A percentile compares a stretch with the other conserved stretches of the same genome.
Conservation (phyloP, 2,888 invertebrate species). For the Caenorhabditis drosophilae region DNA sequence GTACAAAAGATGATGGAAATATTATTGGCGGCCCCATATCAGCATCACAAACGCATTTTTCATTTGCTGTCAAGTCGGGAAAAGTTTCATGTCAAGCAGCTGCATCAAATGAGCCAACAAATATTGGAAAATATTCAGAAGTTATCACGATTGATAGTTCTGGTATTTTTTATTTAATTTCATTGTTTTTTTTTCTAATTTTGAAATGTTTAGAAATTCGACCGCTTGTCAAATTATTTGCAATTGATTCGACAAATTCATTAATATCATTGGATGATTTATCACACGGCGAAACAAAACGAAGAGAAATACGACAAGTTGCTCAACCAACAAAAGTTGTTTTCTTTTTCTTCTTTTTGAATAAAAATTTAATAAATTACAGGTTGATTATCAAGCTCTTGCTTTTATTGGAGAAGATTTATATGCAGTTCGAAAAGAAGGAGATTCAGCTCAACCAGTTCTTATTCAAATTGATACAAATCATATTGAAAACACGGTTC, state of each 20-base stretch:
- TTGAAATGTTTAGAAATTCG: constrained; percentile 53
- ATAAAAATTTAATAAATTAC: constrained; percentile 2
- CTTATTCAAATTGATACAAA: constrained; percentile 63
- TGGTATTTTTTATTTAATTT: constrained; percentile 33
- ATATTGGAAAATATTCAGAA: constrained; percentile 59
- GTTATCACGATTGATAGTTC: constrained; percentile 64
- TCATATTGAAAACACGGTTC: constrained; percentile 52
- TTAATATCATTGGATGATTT: constrained; percentile 64
- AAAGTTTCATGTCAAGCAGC: constrained; percentile 64
- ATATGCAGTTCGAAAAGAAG: constrained; percentile 64
- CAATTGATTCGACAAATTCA: constrained; percentile 64
- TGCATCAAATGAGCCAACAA: constrained; percentile 65
- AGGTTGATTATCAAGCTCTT: constrained; percentile 60
- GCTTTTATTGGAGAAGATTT: constrained; percentile 65
- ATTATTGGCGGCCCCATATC: constrained; percentile 46
- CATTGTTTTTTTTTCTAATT: background rate
- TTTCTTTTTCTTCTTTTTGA: too few relatives aligned
- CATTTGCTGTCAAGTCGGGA: constrained; percentile 66
- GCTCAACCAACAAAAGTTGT: constrained; percentile 17
- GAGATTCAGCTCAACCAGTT: constrained; percentile 59
- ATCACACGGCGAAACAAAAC: constrained; percentile 32
- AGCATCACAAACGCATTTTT: constrained; percentile 57
- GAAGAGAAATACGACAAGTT: constrained; percentile 39
- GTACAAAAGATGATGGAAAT: constrained; percentile 55
- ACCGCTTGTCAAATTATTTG: constrained; percentile 65